Percentiles rank a stretch among this genome's conserved stretches.
phyloP scores from a whole-genome alignment of 1,140 invertebrate genomes.

The Scaptomyza graminum region DNA sequence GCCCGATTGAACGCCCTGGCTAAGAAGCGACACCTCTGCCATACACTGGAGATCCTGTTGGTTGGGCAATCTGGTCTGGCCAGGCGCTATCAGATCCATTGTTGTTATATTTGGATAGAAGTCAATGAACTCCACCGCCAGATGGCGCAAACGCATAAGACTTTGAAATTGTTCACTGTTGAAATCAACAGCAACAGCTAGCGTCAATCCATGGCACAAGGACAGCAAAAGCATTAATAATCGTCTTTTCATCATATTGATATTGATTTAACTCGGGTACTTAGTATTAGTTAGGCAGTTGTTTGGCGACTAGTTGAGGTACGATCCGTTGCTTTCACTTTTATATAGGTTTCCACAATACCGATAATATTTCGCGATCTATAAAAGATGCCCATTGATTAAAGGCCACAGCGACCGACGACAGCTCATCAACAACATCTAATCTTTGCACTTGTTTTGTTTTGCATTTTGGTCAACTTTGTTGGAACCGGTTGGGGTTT shows the following conservation, averaged over 20 bases:
- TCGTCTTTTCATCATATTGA: neutral
- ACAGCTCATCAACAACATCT: too few relatives aligned
- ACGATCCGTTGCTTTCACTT: neutral
- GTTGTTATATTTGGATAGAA: constrained; percentile 33
- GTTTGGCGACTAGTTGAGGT: neutral
- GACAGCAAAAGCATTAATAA: neutral
- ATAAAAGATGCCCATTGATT: neutral
- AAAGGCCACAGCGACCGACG: too few relatives aligned
- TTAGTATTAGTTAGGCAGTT: neutral
- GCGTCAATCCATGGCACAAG: neutral
- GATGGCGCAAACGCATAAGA: constrained; percentile 41
- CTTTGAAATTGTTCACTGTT: constrained; percentile 7
- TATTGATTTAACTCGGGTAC: neutral
- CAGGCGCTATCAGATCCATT: constrained; percentile 18
- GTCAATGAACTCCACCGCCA: constrained; percentile 44
- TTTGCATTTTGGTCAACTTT: too few relatives aligned
- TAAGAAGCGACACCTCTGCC: constrained; percentile 33
- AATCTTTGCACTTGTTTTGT: too few relatives aligned
- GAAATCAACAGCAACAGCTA: neutral
- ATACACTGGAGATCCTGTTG: constrained; percentile 47
- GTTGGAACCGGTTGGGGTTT: too few relatives aligned
- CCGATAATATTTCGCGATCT: neutral
- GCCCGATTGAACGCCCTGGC: constrained; percentile 12
- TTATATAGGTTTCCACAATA: neutral
- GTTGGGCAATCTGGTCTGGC: neutral